Evolutionary conservation across 1,140 invertebrate genomes (phyloP), one percentile per base, ranked within the genome.

Genomic region (Euglossa dilemma): DNA sequence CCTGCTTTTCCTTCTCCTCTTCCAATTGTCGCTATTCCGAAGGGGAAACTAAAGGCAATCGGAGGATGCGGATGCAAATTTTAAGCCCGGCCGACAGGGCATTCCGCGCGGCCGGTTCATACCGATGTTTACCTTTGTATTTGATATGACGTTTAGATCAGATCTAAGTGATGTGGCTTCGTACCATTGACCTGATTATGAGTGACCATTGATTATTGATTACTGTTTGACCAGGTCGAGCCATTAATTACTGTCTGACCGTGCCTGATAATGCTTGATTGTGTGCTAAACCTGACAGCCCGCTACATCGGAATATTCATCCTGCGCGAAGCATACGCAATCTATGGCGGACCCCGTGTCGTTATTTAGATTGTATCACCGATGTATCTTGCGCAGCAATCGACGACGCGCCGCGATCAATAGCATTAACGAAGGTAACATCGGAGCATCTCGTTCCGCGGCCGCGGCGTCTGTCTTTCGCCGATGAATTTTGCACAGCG

Each of bases 141-240:
- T 76, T 64, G 73, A 76, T 82, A 75, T 82, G 28, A 67, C 80
- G 80, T 81, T 81, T 64, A 83, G 85, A 83, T 86, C 80, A 25
- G 72, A 82, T 82, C 80, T 87, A 78, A 83, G 63, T 54, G 85
- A 85, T 78, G 87, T 69, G 78, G 66, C 69, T 54, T 78, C 83
- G 63, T 61, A 80, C 86, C 87, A 88, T 81, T 84, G 87, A 85
- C 84, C 84, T 83, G 87, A 85, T 85, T 88, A 89, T 88, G 87
- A 89, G 84, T 87, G 87, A 85, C 86, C 84, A 88, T 89, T 84
- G 87, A 88, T 88, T 88, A 89, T 87, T 87, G 87, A 85, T 89
- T 88, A 89, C 86, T 85, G 86, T 87, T 89, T 88, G 86, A 81
- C 80, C 85, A 85, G 61, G 63, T 70, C 78, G 63, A 59, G 78